These are phyloP conservation scores for Saguinus midas DNA, from an alignment of 2,113 vertebrate genomes.

Conservation along the genomic window DNA sequence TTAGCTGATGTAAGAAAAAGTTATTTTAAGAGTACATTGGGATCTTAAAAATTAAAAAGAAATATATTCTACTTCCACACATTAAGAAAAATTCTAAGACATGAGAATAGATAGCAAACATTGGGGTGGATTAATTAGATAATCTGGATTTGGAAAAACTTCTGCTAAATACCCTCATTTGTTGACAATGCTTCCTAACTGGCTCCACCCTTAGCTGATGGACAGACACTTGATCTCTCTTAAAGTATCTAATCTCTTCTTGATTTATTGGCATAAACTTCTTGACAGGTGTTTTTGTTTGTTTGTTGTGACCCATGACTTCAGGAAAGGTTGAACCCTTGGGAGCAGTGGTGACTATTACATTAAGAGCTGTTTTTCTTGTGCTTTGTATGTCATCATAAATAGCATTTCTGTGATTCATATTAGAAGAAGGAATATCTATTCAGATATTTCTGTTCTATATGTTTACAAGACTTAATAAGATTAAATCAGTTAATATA, in stretches of 20 bases:
- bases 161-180: constrained; percentile 20
- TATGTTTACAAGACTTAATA: neutral
- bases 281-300: constrained; percentile 54
- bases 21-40: neutral
- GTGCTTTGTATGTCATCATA: neutral
- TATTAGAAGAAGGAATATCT: neutral
- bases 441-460: neutral
- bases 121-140: neutral
- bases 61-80: neutral
- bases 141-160: neutral
- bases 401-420: constrained; percentile 5
- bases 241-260: constrained; percentile 37
- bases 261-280: neutral
- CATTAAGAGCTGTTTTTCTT: neutral
- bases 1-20: constrained; percentile 1
- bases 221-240: constrained; percentile 32
- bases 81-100: constrained; percentile 10
- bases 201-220: neutral
- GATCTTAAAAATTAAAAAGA: constrained; percentile 14
- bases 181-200: neutral
- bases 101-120: neutral
- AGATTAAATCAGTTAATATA: constrained; percentile 17
- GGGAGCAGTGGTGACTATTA: neutral
- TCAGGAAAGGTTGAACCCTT: neutral
- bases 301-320: constrained; percentile 39